Evolutionary conservation across 2,888 invertebrate genomes (phyloP).

Genomic region (Nomada hirtipes): DNA sequence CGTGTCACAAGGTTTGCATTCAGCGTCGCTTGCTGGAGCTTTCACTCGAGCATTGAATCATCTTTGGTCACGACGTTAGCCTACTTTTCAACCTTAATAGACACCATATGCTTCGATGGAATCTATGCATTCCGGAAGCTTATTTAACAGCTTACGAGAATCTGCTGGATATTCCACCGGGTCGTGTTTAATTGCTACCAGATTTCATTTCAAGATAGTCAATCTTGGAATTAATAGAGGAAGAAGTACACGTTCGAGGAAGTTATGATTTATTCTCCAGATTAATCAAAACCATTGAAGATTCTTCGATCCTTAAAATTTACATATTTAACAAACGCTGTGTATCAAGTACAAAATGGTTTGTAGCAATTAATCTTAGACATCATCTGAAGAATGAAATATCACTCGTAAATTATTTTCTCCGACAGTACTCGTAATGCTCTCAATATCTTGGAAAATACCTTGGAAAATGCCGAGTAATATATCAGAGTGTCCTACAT

Average conservation of each 20-base stretch:
- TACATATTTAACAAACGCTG: too few species aligned
- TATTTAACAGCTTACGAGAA: slow-evolving; percentile 28
- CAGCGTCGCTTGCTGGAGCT: slow-evolving; percentile 42
- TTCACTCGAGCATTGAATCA: slow-evolving; percentile 57
- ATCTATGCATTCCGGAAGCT: slow-evolving; percentile 39
- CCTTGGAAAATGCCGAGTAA: too few species aligned
- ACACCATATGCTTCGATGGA: slow-evolving; percentile 41
- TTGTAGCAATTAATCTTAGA: too few species aligned
- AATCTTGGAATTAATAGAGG: not conserved
- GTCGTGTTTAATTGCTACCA: not conserved
- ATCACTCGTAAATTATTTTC: too few species aligned
- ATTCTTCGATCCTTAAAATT: not conserved
- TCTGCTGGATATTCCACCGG: slow-evolving; percentile 11
- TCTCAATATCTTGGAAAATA: too few species aligned
- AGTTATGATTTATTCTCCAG: not conserved
- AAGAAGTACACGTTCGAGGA: not conserved
- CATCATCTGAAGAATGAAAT: too few species aligned
- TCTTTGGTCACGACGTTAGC: slow-evolving; percentile 53
- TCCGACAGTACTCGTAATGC: too few species aligned
- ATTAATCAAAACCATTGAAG: not conserved
- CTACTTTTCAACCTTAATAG: slow-evolving; percentile 65
- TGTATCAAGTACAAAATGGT: too few species aligned
- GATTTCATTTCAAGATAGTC: not conserved
- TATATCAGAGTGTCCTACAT: too few species aligned
- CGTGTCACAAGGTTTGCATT: slow-evolving; percentile 48